Percentiles rank a stretch among this genome's conserved stretches.
Evolutionary conservation across 2,888 invertebrate genomes (phyloP).

Genomic region (Heteromurus nitidus): DNA sequence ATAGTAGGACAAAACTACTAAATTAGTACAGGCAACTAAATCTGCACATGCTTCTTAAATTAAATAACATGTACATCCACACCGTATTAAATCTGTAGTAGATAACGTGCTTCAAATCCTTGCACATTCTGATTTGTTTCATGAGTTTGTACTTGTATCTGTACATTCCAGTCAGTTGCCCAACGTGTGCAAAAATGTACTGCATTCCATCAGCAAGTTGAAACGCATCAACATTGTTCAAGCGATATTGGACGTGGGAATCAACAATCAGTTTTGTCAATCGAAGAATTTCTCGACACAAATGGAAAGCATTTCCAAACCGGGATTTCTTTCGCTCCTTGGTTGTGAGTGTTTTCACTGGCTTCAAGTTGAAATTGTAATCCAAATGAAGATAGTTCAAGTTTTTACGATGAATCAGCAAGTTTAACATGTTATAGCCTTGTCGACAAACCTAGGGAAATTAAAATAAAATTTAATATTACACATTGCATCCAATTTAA

Average conservation of each 20-base stretch:
- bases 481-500: constrained; percentile 2
- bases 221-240: constrained; percentile 99
- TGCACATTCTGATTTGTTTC: constrained; percentile 99
- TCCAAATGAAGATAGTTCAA: constrained; percentile 99
- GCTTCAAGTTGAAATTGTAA: constrained; percentile 99
- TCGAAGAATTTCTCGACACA: constrained; percentile 98
- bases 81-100: constrained; percentile 99
- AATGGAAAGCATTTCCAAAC: constrained; percentile 98
- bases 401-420: constrained; percentile 99
- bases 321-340: constrained; percentile 99
- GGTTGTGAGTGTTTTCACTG: constrained; percentile 98
- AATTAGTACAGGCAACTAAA: no score
- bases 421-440: constrained; percentile 99
- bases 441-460: constrained; percentile 86
- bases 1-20: not conserved
- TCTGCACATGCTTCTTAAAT: not conserved
- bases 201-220: constrained; percentile 98
- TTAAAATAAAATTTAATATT: constrained; percentile 11
- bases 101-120: constrained; percentile 98
- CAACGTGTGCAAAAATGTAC: constrained; percentile 99
- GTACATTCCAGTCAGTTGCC: constrained; percentile 99
- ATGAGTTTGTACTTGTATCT: constrained; percentile 98
- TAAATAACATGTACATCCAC: constrained; percentile 76
- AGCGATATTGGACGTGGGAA: constrained; percentile 98
- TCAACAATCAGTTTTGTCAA: constrained; percentile 98